phyloP scores from a whole-genome alignment of 1,140 invertebrate species.

The Saccostrea glomerata region DNA sequence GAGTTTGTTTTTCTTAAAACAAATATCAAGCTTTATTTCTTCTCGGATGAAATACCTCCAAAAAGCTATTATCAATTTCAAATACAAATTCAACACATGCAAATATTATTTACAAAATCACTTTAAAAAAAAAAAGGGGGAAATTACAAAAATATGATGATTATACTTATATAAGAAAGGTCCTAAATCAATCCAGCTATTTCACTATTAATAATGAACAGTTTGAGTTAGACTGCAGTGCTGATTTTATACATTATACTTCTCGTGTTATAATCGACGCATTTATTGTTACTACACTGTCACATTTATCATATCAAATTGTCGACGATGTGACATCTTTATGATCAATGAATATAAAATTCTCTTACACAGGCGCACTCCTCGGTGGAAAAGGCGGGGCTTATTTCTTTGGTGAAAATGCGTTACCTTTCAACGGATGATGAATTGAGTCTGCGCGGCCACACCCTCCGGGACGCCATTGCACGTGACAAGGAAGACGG shows the following conservation, averaged over 20 bases:
- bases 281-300: not conserved
- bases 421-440: conserved; percentile 90
- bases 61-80: no score
- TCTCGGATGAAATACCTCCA: no score
- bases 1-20: no score
- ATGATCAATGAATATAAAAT: not conserved
- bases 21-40: no score
- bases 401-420: conserved; percentile 94
- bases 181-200: no score
- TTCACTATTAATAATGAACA: no score
- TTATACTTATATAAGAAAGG: no score
- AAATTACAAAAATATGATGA: no score
- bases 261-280: not conserved
- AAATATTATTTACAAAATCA: no score
- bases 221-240: not conserved
- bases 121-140: no score
- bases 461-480: conserved; percentile 89
- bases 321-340: not conserved
- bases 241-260: not conserved
- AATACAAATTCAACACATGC: no score
- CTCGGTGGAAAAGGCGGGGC: conserved; percentile 96
- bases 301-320: not conserved
- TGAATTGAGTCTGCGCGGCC: conserved; percentile 90
- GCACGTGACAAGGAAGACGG: conserved; percentile 90
- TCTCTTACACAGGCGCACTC: conserved; percentile 88